These are phyloP conservation scores for Aquatica leii DNA, from an alignment of 2,888 invertebrate species.

Conservation along the genomic window DNA sequence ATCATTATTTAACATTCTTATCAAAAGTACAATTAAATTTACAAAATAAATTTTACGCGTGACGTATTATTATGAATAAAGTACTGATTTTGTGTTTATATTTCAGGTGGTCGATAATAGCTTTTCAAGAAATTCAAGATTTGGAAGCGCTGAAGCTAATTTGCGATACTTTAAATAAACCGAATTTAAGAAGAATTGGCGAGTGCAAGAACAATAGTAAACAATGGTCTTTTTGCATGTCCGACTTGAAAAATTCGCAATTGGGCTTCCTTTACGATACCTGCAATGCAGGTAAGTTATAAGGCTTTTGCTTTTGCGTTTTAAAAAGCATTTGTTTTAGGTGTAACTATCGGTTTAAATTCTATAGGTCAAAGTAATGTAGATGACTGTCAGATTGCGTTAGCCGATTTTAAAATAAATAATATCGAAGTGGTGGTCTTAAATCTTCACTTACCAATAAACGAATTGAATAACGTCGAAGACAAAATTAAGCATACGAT, in stretches of 20 bases:
- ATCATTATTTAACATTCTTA: no score
- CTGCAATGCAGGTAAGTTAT: constrained; percentile 49
- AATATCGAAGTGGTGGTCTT: constrained; percentile 62
- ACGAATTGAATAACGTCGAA: constrained; percentile 20
- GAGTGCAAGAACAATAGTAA: constrained; percentile 73
- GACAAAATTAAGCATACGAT: constrained; percentile 20
- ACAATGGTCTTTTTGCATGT: constrained; percentile 69
- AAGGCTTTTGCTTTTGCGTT: no score
- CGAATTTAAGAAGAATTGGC: constrained; percentile 67
- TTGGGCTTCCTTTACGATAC: constrained; percentile 62
- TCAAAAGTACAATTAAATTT: no score
- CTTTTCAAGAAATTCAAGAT: constrained; percentile 77
- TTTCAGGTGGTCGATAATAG: constrained; percentile 77
- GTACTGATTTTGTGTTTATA: no score
- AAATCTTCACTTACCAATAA: constrained; percentile 52
- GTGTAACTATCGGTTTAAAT: constrained; percentile 21
- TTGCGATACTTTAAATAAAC: constrained; percentile 74
- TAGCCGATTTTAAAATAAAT: constrained; percentile 64
- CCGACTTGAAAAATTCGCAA: constrained; percentile 52
- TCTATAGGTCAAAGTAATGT: constrained; percentile 22
- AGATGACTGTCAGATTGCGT: constrained; percentile 26
- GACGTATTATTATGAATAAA: no score
- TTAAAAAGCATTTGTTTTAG: no score
- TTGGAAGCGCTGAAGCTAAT: constrained; percentile 74
- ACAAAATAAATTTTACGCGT: no score